Conservation (phyloP, 2,113 vertebrate species). For the Muntiacus reevesi region DNA sequence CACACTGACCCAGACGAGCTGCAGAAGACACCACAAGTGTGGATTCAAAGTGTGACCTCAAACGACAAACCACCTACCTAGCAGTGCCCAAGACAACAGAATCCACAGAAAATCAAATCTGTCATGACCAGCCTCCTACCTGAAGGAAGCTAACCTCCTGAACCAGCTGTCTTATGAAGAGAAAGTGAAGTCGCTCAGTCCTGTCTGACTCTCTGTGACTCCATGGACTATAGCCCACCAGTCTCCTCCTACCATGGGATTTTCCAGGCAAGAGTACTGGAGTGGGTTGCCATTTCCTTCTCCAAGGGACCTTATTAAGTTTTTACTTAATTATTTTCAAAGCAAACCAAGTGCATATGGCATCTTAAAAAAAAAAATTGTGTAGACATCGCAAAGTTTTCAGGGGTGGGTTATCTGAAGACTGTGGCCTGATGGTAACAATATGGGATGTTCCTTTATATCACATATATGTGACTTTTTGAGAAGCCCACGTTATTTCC, state of each 20-base stretch:
- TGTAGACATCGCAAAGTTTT: neutral
- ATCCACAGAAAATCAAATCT: neutral
- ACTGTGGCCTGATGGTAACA: neutral
- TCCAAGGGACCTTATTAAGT: neutral
- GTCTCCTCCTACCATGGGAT: neutral
- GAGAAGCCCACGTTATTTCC: neutral
- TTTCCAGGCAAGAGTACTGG: neutral
- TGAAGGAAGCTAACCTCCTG: neutral
- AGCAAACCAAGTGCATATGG: neutral
- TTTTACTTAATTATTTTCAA: neutral
- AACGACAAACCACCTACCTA: neutral
- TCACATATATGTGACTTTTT: neutral
- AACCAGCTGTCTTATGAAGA: neutral
- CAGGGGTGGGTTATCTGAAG: neutral
- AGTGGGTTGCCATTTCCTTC: neutral
- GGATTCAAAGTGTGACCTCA: neutral
- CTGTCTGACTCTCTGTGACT: neutral
- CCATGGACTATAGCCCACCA: neutral
- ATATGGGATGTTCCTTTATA: neutral
- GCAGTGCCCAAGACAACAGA: neutral
- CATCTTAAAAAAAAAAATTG: neutral
- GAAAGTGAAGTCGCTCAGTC: neutral
- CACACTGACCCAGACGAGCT: neutral
- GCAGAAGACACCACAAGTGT: neutral
- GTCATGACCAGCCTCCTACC: neutral